Conservation (phyloP, 2,113 vertebrate genomes). For the Pangasianodon gigas region DNA sequence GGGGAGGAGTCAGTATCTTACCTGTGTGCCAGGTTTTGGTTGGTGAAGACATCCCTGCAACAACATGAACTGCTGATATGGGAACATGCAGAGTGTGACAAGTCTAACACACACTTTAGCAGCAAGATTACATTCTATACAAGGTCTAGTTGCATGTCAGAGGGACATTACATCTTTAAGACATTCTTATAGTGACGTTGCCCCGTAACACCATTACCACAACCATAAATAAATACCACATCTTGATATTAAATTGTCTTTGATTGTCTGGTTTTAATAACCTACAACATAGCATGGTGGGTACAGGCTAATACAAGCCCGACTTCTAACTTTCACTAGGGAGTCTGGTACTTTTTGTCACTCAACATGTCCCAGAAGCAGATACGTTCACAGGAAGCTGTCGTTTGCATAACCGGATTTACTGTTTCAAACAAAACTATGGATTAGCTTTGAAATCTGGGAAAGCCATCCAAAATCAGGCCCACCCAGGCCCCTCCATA, state of each 20-base stretch:
- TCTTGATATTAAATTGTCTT: neutral
- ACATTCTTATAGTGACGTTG: neutral
- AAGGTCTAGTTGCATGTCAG: neutral
- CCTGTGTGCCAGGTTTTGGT: conserved; percentile 32
- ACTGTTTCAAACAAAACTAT: neutral
- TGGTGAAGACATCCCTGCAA: conserved; percentile 21
- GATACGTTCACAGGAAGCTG: neutral
- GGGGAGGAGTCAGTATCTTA: conserved; percentile 13
- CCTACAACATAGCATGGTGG: neutral
- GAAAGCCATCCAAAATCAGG: neutral
- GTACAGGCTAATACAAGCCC: neutral
- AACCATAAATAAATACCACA: neutral
- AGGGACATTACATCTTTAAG: neutral
- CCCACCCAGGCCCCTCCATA: neutral
- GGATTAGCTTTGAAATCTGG: neutral
- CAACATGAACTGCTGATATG: conserved; percentile 44
- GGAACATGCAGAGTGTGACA: conserved; percentile 28
- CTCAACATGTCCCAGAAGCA: neutral
- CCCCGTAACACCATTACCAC: neutral
- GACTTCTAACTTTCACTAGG: neutral
- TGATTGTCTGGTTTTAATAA: neutral
- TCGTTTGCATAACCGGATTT: neutral
- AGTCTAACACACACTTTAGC: neutral
- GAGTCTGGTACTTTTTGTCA: neutral
- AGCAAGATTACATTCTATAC: neutral